These are phyloP conservation scores for Siniperca obscura DNA, from an alignment of 2,797 vertebrate species.

Conservation along the genomic window DNA sequence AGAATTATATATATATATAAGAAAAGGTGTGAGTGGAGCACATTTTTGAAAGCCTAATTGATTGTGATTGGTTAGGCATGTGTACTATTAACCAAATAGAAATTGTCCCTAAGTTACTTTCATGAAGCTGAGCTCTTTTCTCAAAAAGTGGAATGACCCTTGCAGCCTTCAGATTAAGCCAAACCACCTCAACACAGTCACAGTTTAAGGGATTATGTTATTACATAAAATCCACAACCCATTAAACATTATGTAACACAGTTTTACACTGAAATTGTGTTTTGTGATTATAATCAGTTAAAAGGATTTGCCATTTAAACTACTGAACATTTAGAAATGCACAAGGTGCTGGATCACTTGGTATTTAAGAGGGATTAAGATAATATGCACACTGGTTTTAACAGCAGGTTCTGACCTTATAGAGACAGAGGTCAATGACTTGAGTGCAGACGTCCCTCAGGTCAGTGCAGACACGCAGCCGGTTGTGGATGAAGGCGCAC, in stretches of 20 bases:
- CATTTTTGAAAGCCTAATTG: not conserved
- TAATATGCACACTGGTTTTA: not conserved
- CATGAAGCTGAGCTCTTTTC: constrained; percentile 20
- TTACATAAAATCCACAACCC: constrained; percentile 45
- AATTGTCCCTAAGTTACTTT: not conserved
- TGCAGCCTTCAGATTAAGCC: not conserved
- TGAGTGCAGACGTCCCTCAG: constrained; percentile 87
- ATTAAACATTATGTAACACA: constrained; percentile 51
- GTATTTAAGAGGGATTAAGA: not conserved
- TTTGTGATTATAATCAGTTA: constrained; percentile 36
- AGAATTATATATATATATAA: not conserved
- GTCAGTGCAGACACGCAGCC: constrained; percentile 85
- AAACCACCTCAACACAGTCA: constrained; percentile 26
- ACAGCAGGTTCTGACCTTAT: constrained; percentile 83
- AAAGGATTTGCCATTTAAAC: constrained; percentile 36
- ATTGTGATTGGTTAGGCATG: not conserved
- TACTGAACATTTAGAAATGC: not conserved
- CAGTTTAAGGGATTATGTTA: constrained; percentile 54
- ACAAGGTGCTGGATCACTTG: not conserved
- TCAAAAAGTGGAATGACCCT: not conserved
- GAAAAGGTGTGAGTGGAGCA: not conserved
- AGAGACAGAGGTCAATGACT: constrained; percentile 89
- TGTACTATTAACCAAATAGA: not conserved
- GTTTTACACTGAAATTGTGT: constrained; percentile 37
- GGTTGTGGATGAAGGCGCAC: constrained; percentile 85